These are phyloP conservation scores for Myopa testacea DNA, from an alignment of 2,888 invertebrate species.

Conservation along the genomic window DNA sequence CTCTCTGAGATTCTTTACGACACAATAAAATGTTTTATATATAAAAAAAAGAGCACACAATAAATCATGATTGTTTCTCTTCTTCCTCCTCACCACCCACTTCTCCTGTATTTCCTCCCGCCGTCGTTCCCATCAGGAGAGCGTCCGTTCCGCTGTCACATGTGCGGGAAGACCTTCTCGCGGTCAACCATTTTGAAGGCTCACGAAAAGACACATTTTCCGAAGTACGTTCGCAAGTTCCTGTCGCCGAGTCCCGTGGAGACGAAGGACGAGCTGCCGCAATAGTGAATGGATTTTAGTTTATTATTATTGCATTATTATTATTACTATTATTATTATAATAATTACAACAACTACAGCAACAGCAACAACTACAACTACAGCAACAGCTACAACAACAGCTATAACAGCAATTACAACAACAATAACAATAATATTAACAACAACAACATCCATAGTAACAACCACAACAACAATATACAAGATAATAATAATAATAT, in stretches of 20 bases:
- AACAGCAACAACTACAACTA: constrained; percentile 53
- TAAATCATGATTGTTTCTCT: neutral
- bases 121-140: constrained; percentile 72
- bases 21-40: neutral
- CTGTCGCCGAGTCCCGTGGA: constrained; percentile 88
- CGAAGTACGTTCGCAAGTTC: constrained; percentile 90
- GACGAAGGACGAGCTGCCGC: constrained; percentile 84
- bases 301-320: constrained; percentile 68
- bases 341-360: constrained; percentile 59
- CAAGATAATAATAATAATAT: constrained; percentile 51
- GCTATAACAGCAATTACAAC: constrained; percentile 55
- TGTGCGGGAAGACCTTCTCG: constrained; percentile 92
- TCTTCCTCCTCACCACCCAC: neutral
- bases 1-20: no score
- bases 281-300: constrained; percentile 72
- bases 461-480: constrained; percentile 43
- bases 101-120: no score
- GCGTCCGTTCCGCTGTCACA: constrained; percentile 87
- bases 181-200: constrained; percentile 91
- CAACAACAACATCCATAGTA: constrained; percentile 38
- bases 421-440: constrained; percentile 44
- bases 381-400: constrained; percentile 44
- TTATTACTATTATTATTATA: constrained; percentile 67
- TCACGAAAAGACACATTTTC: constrained; percentile 93
- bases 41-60: neutral